Evolutionary conservation across 2,797 vertebrate species (phyloP), one percentile per base, ranked within the genome.

Genomic region (Simalia tracyae): DNA sequence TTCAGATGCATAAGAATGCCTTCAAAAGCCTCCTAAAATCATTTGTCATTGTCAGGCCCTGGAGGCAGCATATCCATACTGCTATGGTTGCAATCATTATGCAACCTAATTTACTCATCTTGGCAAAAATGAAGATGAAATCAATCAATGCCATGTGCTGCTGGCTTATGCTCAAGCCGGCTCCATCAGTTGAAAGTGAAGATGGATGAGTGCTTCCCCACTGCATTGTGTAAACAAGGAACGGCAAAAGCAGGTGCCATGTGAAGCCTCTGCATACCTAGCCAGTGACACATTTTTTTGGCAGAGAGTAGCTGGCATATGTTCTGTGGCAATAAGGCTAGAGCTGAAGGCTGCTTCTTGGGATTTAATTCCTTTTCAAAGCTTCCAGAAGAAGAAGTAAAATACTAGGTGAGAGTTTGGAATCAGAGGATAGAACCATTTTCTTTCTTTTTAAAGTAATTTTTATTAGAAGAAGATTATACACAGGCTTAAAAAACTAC

Each of bases 71-170:
- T 9, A 59, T 90, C 68, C 86, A 4, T 72, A 0, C 0, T 61
- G 63, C 2, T 11, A 90, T 84, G 0, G 0, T 14, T 11, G 87
- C n/a, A 0, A 0, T 59, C 92, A 87, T 90, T 42, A 0, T 0
- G 3, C 89, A 81, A 11, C 56, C 15, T 66, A 84, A 87, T 57
- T 8, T 60, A 64, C 24, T 81, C 84, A 28, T 5, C 85, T 89
- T 87, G 88, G 93, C 66, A 89, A 0, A 92, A 88, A 87, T 50
- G 88, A 91, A 86, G 84, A n/a, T 91, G 84, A 60, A 88, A 85
- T 9, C 92, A 1, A 57, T 56, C 36, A 91, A 63, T 31, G 2
- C 36, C 0, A 2, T 19, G 72, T 85, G 61, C 68, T 93, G 22
- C 93, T 89, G 89, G 76, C 0, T 0, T 66, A 0, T 63, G 5